Evolutionary conservation across 1,140 invertebrate species (phyloP).

Genomic region (Drosophila chauvacae): DNA sequence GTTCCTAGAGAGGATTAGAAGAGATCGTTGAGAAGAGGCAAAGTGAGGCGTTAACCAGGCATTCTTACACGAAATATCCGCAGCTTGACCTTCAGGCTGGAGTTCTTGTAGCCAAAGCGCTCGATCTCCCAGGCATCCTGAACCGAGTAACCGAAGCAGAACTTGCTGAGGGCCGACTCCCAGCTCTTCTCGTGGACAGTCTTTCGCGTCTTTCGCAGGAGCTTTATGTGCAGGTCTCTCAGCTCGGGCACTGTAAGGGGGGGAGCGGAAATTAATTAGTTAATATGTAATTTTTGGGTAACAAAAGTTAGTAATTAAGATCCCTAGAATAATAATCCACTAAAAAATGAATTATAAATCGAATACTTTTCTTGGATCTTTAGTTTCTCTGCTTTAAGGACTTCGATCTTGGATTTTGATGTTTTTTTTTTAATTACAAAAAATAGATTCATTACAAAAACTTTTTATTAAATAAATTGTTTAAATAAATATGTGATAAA

Average conservation of each 20-base stretch:
- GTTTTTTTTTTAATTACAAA: no score
- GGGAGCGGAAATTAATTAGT: not conserved
- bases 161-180: slow-evolving; percentile 95
- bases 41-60: not conserved
- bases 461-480: no score
- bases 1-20: slow-evolving; percentile 87
- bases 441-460: no score
- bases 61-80: slow-evolving; percentile 91
- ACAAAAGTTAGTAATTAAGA: not conserved
- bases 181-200: slow-evolving; percentile 94
- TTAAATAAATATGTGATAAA: not conserved
- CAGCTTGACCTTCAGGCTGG: slow-evolving; percentile 94
- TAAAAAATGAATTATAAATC: no score
- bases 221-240: slow-evolving; percentile 94
- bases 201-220: slow-evolving; percentile 94
- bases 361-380: no score
- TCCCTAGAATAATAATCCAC: no score
- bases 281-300: not conserved
- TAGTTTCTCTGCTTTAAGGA: no score
- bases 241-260: slow-evolving; percentile 89
- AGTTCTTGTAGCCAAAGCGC: slow-evolving; percentile 97
- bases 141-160: slow-evolving; percentile 93
- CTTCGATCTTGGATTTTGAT: no score
- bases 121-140: slow-evolving; percentile 99
- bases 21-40: not conserved